These are phyloP conservation scores for Agonopterix arenella DNA, from an alignment of 2,888 invertebrate genomes.

Conservation along the genomic window DNA sequence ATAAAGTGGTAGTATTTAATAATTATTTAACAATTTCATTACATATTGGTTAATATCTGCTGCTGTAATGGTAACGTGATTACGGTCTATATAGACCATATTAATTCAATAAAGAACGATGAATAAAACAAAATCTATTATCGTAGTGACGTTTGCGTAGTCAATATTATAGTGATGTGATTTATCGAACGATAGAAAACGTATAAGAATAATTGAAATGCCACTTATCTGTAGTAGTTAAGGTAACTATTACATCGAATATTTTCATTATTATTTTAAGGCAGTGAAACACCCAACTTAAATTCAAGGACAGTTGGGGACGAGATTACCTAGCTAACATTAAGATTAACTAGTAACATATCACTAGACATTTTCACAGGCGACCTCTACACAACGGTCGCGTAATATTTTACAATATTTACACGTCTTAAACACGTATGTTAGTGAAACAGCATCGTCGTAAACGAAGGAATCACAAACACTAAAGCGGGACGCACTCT, in stretches of 20 bases:
- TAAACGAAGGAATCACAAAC: constrained; percentile 46
- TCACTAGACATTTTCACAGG: constrained; percentile 71
- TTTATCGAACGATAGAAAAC: constrained; percentile 42
- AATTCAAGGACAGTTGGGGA: constrained; percentile 74
- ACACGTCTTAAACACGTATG: constrained; percentile 67
- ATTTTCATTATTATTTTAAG: constrained; percentile 67
- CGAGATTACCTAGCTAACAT: constrained; percentile 76
- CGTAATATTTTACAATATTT: constrained; percentile 73
- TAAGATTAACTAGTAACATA: constrained; percentile 67
- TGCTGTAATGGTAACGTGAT: constrained; percentile 18
- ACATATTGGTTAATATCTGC: constrained; percentile 20
- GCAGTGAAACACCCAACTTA: constrained; percentile 77
- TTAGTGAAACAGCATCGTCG: constrained; percentile 38
- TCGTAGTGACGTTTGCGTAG: constrained; percentile 9
- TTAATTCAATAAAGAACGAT: constrained; percentile 10
- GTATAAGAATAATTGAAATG: constrained; percentile 48
- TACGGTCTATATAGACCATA: constrained; percentile 4
- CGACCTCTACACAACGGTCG: constrained; percentile 68
- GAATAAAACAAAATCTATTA: constrained; percentile 14
- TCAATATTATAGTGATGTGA: constrained; percentile 19
- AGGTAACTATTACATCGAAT: constrained; percentile 65
- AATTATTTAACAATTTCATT: constrained; percentile 30
- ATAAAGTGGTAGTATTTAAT: constrained; percentile 13
- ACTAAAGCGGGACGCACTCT: constrained; percentile 60
- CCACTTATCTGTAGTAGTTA: constrained; percentile 68